Base-by-base conservation (phyloP, 1,140 invertebrate species). In the Prorops nasuta region DNA sequence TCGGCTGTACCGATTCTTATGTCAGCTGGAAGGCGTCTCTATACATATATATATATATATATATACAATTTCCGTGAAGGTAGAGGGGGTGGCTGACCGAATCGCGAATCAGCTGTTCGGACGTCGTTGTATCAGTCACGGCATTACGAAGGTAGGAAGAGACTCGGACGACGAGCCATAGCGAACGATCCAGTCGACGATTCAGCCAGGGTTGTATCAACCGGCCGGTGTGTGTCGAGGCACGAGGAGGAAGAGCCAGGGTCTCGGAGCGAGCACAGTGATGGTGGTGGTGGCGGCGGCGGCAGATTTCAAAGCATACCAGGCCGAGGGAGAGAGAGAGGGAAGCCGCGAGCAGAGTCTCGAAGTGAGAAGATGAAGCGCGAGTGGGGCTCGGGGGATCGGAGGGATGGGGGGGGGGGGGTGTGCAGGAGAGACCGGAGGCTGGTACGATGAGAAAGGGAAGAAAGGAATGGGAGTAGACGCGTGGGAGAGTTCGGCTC, bases 261-360 rank as follows among this genome's bases (percentile, higher is more conserved):
- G 24, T 10, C 4, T 6, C 6, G 14, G 15, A 35, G 10, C n/a
- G 19, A 10, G 8, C 20, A 32, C 15, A 39, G 22, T 41, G 42
- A 53, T 52, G 20, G 49, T 22, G 19, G 40, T 16, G 47, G 31
- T 45, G 57, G 51, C 53, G 58, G 47, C 45, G 50, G 56, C 67
- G 67, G 67, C 63, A 35, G 59, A 44, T 56, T 51, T 70, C 67
- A 70, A 70, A 69, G 67, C 67, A 70, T 70, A 70, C 66, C 64
- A 60, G 51, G 24, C 12, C 20, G n/a, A 17, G 28, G 46, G n/a
- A 14, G 35, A 37, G 28, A 53, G 4, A 6, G 38, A 42, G 19
- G 2, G 17, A 14, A 10, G 18, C 20, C 24, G 10, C 17, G 24
- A 28, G 24, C 24, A n/a, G n/a, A n/a, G n/a, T n/a, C n/a, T n/a